These are phyloP conservation scores for Enteromius thamalakanensis DNA, from an alignment of 2,797 vertebrate species.

Conservation along the genomic window DNA sequence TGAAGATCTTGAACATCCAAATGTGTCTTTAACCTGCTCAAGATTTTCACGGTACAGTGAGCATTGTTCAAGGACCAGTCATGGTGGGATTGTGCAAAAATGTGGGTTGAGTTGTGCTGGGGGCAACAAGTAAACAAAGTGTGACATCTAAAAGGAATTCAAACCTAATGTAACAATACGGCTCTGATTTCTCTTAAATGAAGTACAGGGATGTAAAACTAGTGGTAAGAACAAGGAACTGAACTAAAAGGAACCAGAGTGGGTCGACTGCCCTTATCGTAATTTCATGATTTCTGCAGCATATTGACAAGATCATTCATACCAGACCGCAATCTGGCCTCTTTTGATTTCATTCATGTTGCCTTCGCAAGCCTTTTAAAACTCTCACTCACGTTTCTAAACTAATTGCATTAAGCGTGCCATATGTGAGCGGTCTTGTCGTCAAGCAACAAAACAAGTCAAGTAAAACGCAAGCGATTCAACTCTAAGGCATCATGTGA, in stretches of 20 bases:
- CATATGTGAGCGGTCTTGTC: conserved; percentile 38
- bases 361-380: conserved; percentile 35
- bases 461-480: conserved; percentile 73
- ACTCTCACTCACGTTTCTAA: conserved; percentile 55
- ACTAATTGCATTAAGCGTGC: conserved; percentile 55
- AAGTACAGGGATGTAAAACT: conserved; percentile 17
- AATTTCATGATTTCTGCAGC: conserved; percentile 59
- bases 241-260: background rate
- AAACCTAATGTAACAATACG: background rate
- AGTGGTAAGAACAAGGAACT: conserved; percentile 6
- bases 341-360: conserved; percentile 38
- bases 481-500: conserved; percentile 83
- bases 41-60: conserved; percentile 56
- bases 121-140: conserved; percentile 39
- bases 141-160: background rate
- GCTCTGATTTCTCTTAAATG: background rate
- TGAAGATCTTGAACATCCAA: conserved; percentile 49
- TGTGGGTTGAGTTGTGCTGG: conserved; percentile 30
- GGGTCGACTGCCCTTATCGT: background rate
- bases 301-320: conserved; percentile 39
- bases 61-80: conserved; percentile 47
- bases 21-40: conserved; percentile 52
- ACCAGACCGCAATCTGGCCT: conserved; percentile 45
- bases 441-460: conserved; percentile 68
- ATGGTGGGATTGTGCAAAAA: conserved; percentile 74